Evolutionary conservation across 2,888 invertebrate species (phyloP), one percentile per base, ranked within the genome.

Genomic region (Chymomyza caudatula): DNA sequence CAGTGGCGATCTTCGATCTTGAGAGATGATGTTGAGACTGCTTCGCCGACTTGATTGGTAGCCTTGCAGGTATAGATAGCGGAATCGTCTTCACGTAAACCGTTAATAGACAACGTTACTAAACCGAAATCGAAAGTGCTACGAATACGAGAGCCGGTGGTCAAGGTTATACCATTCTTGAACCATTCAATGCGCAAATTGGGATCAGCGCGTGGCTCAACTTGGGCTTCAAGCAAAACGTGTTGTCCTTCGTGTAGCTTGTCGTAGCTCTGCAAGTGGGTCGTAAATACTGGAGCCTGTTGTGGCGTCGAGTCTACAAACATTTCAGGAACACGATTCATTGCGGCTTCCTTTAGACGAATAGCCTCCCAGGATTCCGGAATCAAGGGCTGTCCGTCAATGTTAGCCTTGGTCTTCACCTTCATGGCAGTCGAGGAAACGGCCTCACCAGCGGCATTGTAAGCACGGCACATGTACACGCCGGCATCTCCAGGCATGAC

Each of bases 111-210:
- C 25, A 98, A 91, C 0, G 97, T 96, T 0, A 99, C 98, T 68
- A 98, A 93, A 55, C 99, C 99, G 90, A 99, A 99, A 89, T 99
- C 99, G 87, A 98, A 97, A 23, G 97, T 96, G 78, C 97, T 97
- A 87, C 96, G 95, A 71, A 98, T 93, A 77, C 98, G 93, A 42
- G 98, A 95, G 76, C 96, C 97, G 67, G 96, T 96, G 66, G 96
- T 95, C 17, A 97, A 92, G 0, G 96, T 93, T 53, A 95, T 91
- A n/a, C 97, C 96, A 88, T 97, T 97, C 88, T 97, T 97, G 90
- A 95, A 97, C 97, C 97, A 97, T 90, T 97, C 97, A 63, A 96
- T 94, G 67, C 94, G 93, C 44, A 97, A 92, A 87, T 97, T 95
- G 0, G 97, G 96, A 92, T 97, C 97, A 4, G 96, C 95, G 76